These are phyloP conservation scores for Mus pahari DNA, from an alignment of 2,113 vertebrate genomes.

Conservation along the genomic window DNA sequence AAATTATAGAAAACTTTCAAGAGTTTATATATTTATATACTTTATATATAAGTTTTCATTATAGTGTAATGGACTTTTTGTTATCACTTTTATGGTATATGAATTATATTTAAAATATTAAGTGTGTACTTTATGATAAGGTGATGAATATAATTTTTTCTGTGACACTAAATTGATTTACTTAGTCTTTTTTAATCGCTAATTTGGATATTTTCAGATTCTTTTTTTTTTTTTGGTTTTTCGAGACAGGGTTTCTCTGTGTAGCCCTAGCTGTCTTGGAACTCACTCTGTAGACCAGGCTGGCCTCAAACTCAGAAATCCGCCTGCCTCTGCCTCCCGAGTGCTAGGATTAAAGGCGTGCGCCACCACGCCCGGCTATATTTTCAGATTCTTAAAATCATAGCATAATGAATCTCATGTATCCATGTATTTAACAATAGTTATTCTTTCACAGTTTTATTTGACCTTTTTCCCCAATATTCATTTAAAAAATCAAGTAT, in stretches of 20 bases:
- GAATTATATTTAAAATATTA: slow-evolving; percentile 53
- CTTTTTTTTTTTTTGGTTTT: too few relatives aligned
- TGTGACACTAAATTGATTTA: slow-evolving; percentile 2
- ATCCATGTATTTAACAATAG: slow-evolving; percentile 22
- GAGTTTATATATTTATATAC: not conserved
- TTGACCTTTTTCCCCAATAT: not conserved
- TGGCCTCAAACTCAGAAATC: too few relatives aligned
- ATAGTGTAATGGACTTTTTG: not conserved
- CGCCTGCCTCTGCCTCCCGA: too few relatives aligned
- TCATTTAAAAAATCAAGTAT: not conserved
- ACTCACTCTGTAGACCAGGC: too few relatives aligned
- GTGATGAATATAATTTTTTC: slow-evolving; percentile 9
- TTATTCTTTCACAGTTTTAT: slow-evolving; percentile 25
- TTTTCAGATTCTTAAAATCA: slow-evolving; percentile 43
- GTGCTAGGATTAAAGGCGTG: too few relatives aligned
- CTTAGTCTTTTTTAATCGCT: slow-evolving; percentile 23
- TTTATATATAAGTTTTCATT: slow-evolving; percentile 49
- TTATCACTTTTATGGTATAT: slow-evolving; percentile 29
- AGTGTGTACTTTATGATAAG: not conserved
- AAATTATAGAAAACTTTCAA: slow-evolving; percentile 28
- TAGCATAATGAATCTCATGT: not conserved
- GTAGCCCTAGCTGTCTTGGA: too few relatives aligned
- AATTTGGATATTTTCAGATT: slow-evolving; percentile 40
- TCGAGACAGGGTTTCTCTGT: too few relatives aligned
- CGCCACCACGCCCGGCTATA: too few relatives aligned